These are phyloP conservation scores for Pseudochirops corinnae DNA, from an alignment of 2,797 vertebrate species.

Conservation along the genomic window DNA sequence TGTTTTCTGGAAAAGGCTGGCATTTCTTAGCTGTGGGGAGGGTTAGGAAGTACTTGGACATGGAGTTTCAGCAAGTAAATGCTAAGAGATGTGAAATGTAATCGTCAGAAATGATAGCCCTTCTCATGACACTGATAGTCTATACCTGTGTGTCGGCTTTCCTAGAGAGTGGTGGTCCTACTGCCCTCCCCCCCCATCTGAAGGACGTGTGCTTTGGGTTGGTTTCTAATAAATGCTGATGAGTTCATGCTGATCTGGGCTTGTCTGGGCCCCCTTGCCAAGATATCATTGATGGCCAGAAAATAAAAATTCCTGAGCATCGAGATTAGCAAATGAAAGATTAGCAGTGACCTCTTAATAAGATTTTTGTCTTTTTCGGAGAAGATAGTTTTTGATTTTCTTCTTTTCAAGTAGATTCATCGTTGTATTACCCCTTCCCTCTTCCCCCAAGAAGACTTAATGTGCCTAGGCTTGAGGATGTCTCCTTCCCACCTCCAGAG, in stretches of 20 bases:
- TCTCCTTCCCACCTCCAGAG: neutral
- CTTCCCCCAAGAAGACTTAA: neutral
- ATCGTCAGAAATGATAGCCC: neutral
- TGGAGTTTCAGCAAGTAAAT: conserved; percentile 33
- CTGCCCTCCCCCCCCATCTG: too few species aligned
- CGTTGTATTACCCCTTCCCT: neutral
- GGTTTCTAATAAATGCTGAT: conserved; percentile 28
- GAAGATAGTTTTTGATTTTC: neutral
- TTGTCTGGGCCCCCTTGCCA: conserved; percentile 8
- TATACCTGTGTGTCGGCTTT: neutral
- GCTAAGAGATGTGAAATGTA: conserved; percentile 39
- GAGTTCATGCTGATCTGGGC: neutral
- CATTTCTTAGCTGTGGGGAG: neutral
- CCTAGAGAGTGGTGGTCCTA: neutral
- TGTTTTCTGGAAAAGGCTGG: neutral
- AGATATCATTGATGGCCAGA: conserved; percentile 14
- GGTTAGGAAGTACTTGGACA: conserved; percentile 15
- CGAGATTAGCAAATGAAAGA: conserved; percentile 3
- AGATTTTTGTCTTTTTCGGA: conserved; percentile 38
- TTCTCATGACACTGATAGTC: neutral
- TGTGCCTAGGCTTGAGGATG: conserved; percentile 49
- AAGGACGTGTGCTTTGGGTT: conserved; percentile 29
- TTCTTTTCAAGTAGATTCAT: conserved; percentile 10
- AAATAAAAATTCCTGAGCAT: neutral
- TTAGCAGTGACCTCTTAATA: conserved; percentile 16